These are phyloP conservation scores for Sebastes miniatus DNA, from an alignment of 2,797 vertebrate species.

Conservation along the genomic window DNA sequence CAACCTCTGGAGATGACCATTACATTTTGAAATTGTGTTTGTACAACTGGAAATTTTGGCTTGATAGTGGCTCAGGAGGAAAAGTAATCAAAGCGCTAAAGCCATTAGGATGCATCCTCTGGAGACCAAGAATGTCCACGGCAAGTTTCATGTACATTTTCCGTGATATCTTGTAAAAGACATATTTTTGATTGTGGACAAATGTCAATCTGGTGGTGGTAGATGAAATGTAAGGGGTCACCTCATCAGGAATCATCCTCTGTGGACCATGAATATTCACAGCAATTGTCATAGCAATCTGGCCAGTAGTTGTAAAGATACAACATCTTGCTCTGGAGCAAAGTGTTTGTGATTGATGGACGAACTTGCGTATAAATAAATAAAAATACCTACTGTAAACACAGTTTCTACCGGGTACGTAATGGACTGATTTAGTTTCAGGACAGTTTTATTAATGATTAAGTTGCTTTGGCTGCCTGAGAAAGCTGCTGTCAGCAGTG, in stretches of 20 bases:
- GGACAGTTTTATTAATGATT: slow-evolving; percentile 29
- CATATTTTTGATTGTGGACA: not conserved
- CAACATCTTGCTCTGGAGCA: not conserved
- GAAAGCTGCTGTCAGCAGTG: slow-evolving; percentile 34
- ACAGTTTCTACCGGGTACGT: not conserved
- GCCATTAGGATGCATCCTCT: not conserved
- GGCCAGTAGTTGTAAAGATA: not conserved
- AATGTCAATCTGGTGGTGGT: not conserved
- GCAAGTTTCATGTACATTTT: not conserved
- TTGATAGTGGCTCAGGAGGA: fast-evolving
- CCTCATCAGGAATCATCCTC: not conserved
- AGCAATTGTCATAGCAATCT: not conserved
- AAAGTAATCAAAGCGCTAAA: not conserved
- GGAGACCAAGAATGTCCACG: not conserved
- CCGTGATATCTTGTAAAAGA: not conserved
- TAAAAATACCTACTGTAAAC: not conserved
- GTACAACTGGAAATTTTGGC: not conserved
- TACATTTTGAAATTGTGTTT: not conserved
- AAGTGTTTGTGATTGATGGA: not conserved
- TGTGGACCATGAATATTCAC: not conserved
- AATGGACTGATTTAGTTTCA: slow-evolving; percentile 14
- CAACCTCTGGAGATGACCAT: not conserved
- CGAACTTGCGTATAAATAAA: too few relatives aligned
- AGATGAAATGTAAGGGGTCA: too few relatives aligned
- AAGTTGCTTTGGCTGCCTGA: slow-evolving; percentile 15